Evolutionary conservation across 2,113 vertebrate species (phyloP), one percentile per base, ranked within the genome.

Genomic region (Hyperopisus bebe): DNA sequence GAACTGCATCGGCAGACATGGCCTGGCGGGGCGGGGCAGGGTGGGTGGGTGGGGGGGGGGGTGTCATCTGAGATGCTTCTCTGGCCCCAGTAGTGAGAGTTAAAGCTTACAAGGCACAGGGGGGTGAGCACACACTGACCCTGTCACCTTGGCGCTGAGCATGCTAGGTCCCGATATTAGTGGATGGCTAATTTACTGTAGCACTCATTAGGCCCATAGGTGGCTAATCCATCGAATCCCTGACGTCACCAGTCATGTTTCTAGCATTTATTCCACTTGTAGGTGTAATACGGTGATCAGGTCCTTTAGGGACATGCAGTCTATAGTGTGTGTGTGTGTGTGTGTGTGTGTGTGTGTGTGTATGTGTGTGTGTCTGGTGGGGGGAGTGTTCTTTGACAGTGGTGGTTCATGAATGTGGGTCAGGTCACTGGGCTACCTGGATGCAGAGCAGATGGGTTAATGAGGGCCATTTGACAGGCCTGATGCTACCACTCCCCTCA

Each of bases 391-490:
- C 11, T 44, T 31, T 24, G 58, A 47, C 5, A 17, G 48, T 82
- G 31, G 47, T 19, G 62, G 13, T 47, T 83, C 83, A 88, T 47
- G 82, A 42, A 44, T 55, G 31, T 83, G 42, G 53, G 44, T 15
- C 35, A 9, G 53, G 86, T 62, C 70, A 15, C 55, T 17, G 44
- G 31, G 47, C 89, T 82, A 86, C 90, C 87, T 90, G 80, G 42
- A 39, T 77, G 55, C 80, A 19, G 42, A 48, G 15, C 55, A n/a
- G 31, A 58, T 86, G 48, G 62, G 47, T 44, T 77, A 89, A 89
- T n/a, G 19, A 31, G 53, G 66, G 85, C 85, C 86, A 88, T 90
- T 86, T 89, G 90, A 89, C 74, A 17, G 35, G 50, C 84, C 90
- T 91, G 74, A 88, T 66, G 82, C 82, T 47, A 8, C 51, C 27